Evolutionary conservation across 2,113 vertebrate species (phyloP).

Genomic region (Melozone crissalis): DNA sequence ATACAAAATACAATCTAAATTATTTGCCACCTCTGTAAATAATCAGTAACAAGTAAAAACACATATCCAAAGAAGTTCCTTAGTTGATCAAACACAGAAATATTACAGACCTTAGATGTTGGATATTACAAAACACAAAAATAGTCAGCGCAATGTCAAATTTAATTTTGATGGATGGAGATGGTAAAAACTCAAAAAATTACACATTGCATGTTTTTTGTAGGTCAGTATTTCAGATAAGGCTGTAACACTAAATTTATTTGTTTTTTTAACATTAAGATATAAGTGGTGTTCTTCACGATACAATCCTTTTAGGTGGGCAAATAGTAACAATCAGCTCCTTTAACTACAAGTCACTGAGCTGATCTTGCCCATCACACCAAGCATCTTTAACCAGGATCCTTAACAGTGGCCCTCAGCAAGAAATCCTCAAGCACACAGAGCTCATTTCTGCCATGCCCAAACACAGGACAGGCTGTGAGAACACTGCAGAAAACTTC

Average conservation of each 20-base stretch:
- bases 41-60: neutral
- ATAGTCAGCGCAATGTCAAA: neutral
- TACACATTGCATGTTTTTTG: neutral
- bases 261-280: neutral
- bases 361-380: neutral
- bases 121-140: neutral
- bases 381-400: neutral
- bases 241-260: neutral
- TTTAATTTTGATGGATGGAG: neutral
- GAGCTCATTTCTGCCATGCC: neutral
- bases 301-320: neutral
- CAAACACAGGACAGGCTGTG: no score
- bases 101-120: neutral
- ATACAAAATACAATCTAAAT: fast-evolving
- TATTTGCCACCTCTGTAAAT: neutral
- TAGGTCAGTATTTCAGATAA: neutral
- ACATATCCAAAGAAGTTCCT: neutral
- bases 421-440: neutral
- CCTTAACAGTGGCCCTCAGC: neutral
- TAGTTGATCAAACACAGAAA: neutral
- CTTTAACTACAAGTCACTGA: neutral
- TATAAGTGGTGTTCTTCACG: neutral
- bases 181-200: neutral
- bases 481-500: neutral
- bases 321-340: neutral